A percentile compares a stretch with the other conserved stretches of the same genome.
These are phyloP conservation scores for Pelvicachromis taeniatus DNA, from an alignment of 2,113 vertebrate genomes.

Conservation along the genomic window DNA sequence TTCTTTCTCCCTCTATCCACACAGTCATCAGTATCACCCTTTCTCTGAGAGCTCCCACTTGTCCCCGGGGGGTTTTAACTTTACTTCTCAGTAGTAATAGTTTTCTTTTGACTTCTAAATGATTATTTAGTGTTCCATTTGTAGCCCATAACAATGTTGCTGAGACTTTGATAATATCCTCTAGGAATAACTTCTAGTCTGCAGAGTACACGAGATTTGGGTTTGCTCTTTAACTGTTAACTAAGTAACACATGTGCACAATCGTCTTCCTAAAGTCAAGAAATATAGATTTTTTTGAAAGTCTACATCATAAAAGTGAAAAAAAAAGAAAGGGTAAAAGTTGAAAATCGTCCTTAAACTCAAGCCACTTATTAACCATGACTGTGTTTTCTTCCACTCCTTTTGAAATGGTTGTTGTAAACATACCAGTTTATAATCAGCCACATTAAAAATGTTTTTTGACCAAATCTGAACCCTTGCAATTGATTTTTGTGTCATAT, in stretches of 20 bases:
- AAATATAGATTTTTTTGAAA: background rate
- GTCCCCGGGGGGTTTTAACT: constrained; percentile 57
- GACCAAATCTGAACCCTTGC: constrained; percentile 15
- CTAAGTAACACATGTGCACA: background rate
- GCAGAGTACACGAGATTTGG: background rate
- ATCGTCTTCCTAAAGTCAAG: background rate
- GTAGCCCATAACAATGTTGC: background rate
- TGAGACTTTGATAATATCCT: constrained; percentile 39
- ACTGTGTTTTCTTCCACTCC: background rate
- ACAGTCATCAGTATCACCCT: constrained; percentile 74
- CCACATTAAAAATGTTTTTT: background rate
- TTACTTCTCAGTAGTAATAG: constrained; percentile 63
- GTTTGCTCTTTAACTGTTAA: background rate
- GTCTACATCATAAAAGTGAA: background rate
- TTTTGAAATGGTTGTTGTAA: background rate
- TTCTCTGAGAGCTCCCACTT: constrained; percentile 43
- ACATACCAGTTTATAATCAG: background rate
- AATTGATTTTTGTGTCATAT: constrained; percentile 42
- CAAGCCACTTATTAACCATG: background rate
- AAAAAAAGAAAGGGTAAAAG: background rate
- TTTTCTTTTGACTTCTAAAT: constrained; percentile 64
- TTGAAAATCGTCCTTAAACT: background rate
- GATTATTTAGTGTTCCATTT: constrained; percentile 59
- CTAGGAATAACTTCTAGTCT: background rate
- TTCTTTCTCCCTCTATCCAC: constrained; percentile 69